Conservation (phyloP, 2,888 invertebrate genomes). For the Pammene aurita region DNA sequence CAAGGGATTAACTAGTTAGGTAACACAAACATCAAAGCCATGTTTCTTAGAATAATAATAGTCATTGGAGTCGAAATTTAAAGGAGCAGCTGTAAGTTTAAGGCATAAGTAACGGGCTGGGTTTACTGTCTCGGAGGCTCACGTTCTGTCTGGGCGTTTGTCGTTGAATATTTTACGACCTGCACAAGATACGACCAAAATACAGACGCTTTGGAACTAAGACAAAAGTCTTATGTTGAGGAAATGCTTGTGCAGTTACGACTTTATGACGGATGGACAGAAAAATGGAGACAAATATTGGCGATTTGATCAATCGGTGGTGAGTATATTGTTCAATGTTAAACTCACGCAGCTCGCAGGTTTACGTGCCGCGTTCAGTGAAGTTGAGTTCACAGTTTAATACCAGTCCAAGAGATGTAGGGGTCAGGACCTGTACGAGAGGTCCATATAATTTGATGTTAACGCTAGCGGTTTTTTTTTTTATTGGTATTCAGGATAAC, state of each 20-base stretch:
- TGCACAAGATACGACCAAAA: constrained; percentile 47
- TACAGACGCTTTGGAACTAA: constrained; percentile 31
- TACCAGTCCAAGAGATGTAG: too few relatives aligned
- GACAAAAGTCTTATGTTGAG: constrained; percentile 20
- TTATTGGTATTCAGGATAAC: too few relatives aligned
- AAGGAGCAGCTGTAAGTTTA: constrained; percentile 28
- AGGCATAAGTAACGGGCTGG: constrained; percentile 16
- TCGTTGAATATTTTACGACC: constrained; percentile 46
- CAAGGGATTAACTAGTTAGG: constrained; percentile 14
- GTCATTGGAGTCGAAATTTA: constrained; percentile 31
- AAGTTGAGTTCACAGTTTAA: not conserved
- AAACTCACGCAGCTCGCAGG: not conserved
- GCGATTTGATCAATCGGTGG: not conserved
- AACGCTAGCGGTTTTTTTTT: too few relatives aligned
- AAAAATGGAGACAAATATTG: constrained; percentile 4
- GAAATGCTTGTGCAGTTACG: constrained; percentile 4
- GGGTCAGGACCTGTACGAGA: too few relatives aligned
- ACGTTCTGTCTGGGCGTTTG: constrained; percentile 14
- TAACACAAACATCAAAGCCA: constrained; percentile 23
- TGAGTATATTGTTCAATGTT: constrained; percentile 1
- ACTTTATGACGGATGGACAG: not conserved
- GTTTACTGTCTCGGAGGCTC: constrained; percentile 18
- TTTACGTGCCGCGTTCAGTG: not conserved
- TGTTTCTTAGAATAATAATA: constrained; percentile 30
- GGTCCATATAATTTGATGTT: too few relatives aligned